Evolutionary conservation across 2,888 invertebrate genomes (phyloP).

Genomic region (Eupeodes luniger): DNA sequence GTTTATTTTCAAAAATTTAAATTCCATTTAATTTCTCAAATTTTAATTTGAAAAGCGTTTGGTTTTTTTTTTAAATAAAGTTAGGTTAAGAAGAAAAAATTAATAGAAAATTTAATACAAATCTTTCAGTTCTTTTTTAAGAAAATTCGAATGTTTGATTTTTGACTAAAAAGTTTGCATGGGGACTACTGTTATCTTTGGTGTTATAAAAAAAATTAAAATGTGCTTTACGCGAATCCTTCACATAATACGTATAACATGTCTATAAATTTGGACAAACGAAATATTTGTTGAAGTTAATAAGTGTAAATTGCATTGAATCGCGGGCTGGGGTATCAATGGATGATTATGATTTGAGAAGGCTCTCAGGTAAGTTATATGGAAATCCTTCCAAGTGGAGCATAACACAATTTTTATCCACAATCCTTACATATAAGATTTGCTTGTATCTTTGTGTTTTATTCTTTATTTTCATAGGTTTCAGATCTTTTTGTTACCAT

Average conservation of each 20-base stretch:
- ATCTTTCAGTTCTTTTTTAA: no score
- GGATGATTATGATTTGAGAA: slow-evolving; percentile 5
- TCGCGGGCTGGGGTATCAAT: slow-evolving; percentile 8
- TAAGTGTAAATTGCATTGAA: slow-evolving; percentile 40
- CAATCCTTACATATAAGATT: slow-evolving; percentile 2
- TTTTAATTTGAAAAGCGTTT: no score
- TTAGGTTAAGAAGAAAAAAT: no score
- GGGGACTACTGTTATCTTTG: no score
- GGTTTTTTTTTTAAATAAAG: no score
- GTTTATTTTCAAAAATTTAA: no score
- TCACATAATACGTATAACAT: not conserved
- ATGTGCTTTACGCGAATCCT: not conserved
- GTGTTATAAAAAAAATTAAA: no score
- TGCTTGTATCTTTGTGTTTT: slow-evolving; percentile 13
- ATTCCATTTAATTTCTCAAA: no score
- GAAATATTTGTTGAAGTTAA: slow-evolving; percentile 47
- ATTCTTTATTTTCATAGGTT: slow-evolving; percentile 7
- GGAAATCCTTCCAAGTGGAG: slow-evolving; percentile 48
- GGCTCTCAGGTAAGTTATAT: slow-evolving; percentile 1
- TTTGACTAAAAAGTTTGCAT: no score
- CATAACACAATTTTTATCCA: slow-evolving; percentile 48
- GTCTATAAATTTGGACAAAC: not conserved
- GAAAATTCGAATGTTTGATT: no score
- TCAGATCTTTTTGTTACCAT: not conserved
- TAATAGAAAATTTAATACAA: no score